Base-by-base conservation (phyloP, 2,113 vertebrate species). In the Cercopithecus mona region DNA sequence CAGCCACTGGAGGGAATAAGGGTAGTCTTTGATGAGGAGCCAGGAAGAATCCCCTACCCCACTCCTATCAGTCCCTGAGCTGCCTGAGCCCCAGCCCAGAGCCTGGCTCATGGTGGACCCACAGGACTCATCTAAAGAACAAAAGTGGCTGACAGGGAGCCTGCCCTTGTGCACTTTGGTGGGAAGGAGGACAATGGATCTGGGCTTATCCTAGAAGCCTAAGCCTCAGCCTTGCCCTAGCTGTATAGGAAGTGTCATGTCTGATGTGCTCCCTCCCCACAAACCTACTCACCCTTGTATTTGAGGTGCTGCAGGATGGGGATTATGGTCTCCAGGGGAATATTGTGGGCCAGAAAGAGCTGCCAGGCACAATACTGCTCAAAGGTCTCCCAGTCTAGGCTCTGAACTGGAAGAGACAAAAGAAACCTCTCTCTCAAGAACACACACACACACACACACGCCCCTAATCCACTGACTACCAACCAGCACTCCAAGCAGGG, bases 311-410 rank as follows among this genome's bases (percentile, higher is more conserved):
- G 99, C 70, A 99, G 98, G 97, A 99, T 99, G 40, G 99, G 99
- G 94, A 99, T 99, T 92, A 99, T 99, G 96, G 99, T 99, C 96
- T 99, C 99, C 98, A 99, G 98, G 0, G 99, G 99, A 64, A 99
- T 99, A 96, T 99, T 99, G 98, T 99, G 99, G 0, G 99, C 99
- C 90, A 99, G 99, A 91, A 99, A 99, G 59, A 99, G 99, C 98
- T 99, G 99, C 99, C 99, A 99, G 2, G 99, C 99, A 98, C 99
- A 99, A 98, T 99, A 99, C 98, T 99, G 99, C 97, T 99, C 99
- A 70, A 99, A 99, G 1, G 99, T 99, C 98, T 99, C 99, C 99
- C 99, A 99, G 75, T 99, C 99, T 93, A 99, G 98, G 96, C 99
- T 99, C 98, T 99, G 99, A 95, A 99, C 99, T 99, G 80, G 17